Evolutionary conservation across 2,797 vertebrate species (phyloP).

Genomic region (Chelmon rostratus): DNA sequence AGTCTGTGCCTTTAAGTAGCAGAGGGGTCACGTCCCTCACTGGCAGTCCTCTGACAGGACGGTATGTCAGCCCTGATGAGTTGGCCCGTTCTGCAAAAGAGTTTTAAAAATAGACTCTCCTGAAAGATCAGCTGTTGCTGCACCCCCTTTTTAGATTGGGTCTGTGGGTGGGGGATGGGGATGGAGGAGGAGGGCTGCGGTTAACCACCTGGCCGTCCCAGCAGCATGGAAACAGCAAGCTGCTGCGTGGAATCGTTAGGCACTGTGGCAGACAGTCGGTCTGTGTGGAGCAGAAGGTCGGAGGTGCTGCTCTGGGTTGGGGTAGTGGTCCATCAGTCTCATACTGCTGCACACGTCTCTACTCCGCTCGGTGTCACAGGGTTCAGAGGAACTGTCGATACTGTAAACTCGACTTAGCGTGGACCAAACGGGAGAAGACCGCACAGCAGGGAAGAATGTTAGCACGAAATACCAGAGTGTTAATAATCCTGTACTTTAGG

Average conservation of each 20-base stretch:
- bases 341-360: not conserved
- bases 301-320: not conserved
- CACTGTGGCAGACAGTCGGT: not conserved
- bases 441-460: constrained; percentile 54
- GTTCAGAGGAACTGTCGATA: not conserved
- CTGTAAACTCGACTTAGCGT: constrained; percentile 8
- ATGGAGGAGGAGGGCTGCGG: constrained; percentile 21
- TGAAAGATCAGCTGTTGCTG: constrained; percentile 85
- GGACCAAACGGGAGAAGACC: constrained; percentile 39
- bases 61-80: constrained; percentile 80
- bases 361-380: not conserved
- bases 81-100: constrained; percentile 77
- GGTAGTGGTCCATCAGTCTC: not conserved
- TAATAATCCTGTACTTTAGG: constrained; percentile 13
- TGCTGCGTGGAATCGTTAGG: not conserved
- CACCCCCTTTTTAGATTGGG: constrained; percentile 69
- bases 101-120: constrained; percentile 86
- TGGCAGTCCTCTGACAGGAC: constrained; percentile 66
- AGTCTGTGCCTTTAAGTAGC: constrained; percentile 70
- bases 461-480: not conserved
- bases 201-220: constrained; percentile 36
- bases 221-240: constrained; percentile 6
- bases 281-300: not conserved
- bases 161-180: constrained; percentile 48
- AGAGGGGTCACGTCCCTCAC: constrained; percentile 56